These are phyloP conservation scores for Hirundichthys speculiger DNA, from an alignment of 2,113 vertebrate species.

Conservation along the genomic window DNA sequence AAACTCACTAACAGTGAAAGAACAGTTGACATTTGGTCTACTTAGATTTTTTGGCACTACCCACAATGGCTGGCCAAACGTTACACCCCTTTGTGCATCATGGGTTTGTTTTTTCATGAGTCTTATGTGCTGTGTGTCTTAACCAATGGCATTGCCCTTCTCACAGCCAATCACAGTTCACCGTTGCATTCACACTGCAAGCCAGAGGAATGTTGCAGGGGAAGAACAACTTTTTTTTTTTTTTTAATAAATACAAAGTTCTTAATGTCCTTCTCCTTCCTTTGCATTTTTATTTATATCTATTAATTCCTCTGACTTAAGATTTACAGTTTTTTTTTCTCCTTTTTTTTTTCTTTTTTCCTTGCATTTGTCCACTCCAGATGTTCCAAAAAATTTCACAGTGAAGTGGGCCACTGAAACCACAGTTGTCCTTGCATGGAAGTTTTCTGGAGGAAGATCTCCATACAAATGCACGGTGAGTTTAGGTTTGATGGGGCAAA, in stretches of 20 bases:
- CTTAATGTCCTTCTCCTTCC: conserved; percentile 35
- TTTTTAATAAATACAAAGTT: conserved; percentile 16
- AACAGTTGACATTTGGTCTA: conserved; percentile 36
- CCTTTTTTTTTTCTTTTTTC: conserved; percentile 15
- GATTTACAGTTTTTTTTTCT: not conserved
- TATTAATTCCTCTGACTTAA: conserved; percentile 17
- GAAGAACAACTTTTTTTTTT: conserved; percentile 35
- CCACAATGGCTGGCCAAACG: conserved; percentile 58
- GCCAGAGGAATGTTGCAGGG: conserved; percentile 65
- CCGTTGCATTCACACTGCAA: conserved; percentile 66
- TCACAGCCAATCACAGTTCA: conserved; percentile 79
- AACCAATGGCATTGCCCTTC: conserved; percentile 76
- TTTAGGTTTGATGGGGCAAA: not conserved
- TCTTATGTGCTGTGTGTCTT: conserved; percentile 78
- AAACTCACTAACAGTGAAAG: conserved; percentile 39
- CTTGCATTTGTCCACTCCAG: conserved; percentile 75
- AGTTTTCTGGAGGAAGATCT: conserved; percentile 90
- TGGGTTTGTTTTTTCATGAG: conserved; percentile 79
- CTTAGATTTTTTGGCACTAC: conserved; percentile 68
- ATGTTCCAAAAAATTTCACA: conserved; percentile 98
- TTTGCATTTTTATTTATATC: not conserved
- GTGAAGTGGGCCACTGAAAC: conserved; percentile 97
- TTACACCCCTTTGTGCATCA: conserved; percentile 67
- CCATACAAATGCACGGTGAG: conserved; percentile 89
- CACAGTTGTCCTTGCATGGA: conserved; percentile 93